Conservation (phyloP, 2,113 vertebrate genomes). For the Danio rerio region GRCz12tu NC_133194.1:34301501-34302000, state of each 20-base stretch:
- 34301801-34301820: conserved; percentile 10
- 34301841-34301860: conserved; percentile 28
- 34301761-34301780: too few species aligned
- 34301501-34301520: too few species aligned
- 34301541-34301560: too few species aligned
- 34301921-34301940: conserved; percentile 14
- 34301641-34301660: too few species aligned
- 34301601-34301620: too few species aligned
- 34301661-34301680: neutral
- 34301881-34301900: conserved; percentile 30
- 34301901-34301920: conserved; percentile 21
- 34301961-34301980: conserved; percentile 2
- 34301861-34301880: conserved; percentile 28
- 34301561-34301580: too few species aligned
- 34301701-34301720: neutral
- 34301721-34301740: conserved; percentile 8
- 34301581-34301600: too few species aligned
- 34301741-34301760: too few species aligned
- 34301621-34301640: too few species aligned
- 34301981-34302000: conserved; percentile 19
- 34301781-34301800: conserved; percentile 26
- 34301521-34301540: too few species aligned
- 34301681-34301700: neutral
- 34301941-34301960: conserved; percentile 19
- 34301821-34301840: conserved; percentile 13